Evolutionary conservation across 2,113 vertebrate genomes (phyloP), one percentile per base, ranked within the genome.

Genomic region (Pseudolaguvia tuberculata): DNA sequence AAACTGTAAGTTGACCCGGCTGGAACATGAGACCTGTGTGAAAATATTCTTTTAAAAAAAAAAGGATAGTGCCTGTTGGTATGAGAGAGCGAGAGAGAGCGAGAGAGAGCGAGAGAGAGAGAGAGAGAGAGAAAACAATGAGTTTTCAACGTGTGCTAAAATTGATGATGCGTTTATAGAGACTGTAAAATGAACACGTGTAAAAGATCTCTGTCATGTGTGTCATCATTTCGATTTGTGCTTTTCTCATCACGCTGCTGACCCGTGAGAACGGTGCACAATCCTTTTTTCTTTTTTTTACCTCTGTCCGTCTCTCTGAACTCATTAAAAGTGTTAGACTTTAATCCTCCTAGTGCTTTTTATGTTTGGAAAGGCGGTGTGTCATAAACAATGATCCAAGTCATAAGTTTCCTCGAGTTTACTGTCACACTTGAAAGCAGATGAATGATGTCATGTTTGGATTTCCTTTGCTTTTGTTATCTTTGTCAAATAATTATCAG

Each of bases 291-390:
- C n/a, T n/a, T 27, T 15, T 31, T 18, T 42, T 55, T 45, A n/a
- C 29, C 51, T 55, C 61, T 72, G 35, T 45, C 53, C 39, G 20
- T 23, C 62, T 25, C 59, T 59, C 25, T 20, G 12, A 53, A 4
- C 48, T 63, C 48, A 53, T 76, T 62, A 53, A 69, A 17, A 20
- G 21, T 29, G 66, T 58, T 65, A 63, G n/a, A 31, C 73, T 58
- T 27, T 45, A 53, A 42, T 27, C 13, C 31, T 29, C 39, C 2
- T 39, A n/a, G 45, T 72, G 12, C 45, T 27, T 66, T 35, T 47
- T 74, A 52, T 10, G 51, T 58, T 59, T 47, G 15, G 1, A 72
- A 45, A 47, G 12, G 31, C 17, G 23, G 31, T 50, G 47, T 29
- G 21, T 66, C 62, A 17, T 4, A 66, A 48, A 23, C 29, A 47